Evolutionary conservation across 37 sponge, comb jelly and placozoan species (phyloP).

Genomic region (Ianthella basta): DNA sequence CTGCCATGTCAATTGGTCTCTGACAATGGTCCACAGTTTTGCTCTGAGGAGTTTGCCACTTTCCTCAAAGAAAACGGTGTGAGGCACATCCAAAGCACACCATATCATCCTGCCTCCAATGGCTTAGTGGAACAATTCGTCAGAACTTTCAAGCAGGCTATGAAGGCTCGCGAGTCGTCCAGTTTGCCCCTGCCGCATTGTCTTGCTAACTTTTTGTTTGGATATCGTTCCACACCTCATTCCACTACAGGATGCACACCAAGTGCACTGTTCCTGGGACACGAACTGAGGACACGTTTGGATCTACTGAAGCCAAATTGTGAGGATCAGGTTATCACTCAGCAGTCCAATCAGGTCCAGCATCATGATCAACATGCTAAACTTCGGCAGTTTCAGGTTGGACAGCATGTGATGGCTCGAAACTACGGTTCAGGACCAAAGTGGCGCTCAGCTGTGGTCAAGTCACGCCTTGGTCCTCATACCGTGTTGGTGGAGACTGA

Average conservation of each 20-base stretch:
- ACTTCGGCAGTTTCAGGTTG: slow-evolving; percentile 6
- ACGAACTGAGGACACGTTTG: not conserved
- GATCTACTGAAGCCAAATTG: slow-evolving; percentile 11
- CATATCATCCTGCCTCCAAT: slow-evolving; percentile 47
- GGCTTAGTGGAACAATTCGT: not conserved
- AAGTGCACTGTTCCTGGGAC: not conserved
- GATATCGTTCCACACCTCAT: slow-evolving; percentile 17
- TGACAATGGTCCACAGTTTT: slow-evolving; percentile 56
- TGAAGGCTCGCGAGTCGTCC: not conserved
- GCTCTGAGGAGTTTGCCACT: slow-evolving; percentile 1
- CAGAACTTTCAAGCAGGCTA: not conserved
- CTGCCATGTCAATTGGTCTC: slow-evolving; percentile 38
- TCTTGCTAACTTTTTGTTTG: slow-evolving; percentile 1
- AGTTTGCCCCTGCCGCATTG: not conserved
- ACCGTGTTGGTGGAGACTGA: slow-evolving; percentile 2
- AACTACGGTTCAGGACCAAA: slow-evolving; percentile 4
- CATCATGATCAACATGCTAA: slow-evolving; percentile 20
- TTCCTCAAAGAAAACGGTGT: slow-evolving; percentile 40
- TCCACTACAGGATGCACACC: not conserved
- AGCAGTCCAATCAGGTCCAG: not conserved
- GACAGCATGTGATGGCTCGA: slow-evolving; percentile 3
- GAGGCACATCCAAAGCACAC: slow-evolving; percentile 21
- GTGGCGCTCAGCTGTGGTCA: not conserved
- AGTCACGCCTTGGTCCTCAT: not conserved
- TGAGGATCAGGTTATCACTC: slow-evolving; percentile 5